Evolutionary conservation across 2,113 vertebrate genomes (phyloP), one percentile per base, ranked within the genome.

Genomic region (Junco hyemalis): DNA sequence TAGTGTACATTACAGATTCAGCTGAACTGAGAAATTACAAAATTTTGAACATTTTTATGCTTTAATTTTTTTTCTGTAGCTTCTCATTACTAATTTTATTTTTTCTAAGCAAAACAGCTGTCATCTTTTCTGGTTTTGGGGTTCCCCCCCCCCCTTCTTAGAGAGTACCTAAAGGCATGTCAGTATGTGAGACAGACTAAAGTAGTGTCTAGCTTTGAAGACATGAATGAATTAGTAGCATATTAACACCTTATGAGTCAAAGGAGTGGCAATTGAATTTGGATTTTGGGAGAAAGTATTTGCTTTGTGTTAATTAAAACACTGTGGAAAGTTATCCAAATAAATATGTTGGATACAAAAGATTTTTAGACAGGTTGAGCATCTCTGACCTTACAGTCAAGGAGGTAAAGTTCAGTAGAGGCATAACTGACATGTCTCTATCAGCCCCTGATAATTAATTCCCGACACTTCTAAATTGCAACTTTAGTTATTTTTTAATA

Each of bases 301-400:
- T 31, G 15, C 33, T 89, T 64, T 92, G 18, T 20, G 35, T 50
- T 91, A 68, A 88, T 70, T 83, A 81, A 76, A 91, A 50, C 18
- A 38, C 14, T 65, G 20, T 82, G 35, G 56, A 69, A 87, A 53
- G 28, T 73, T 80, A 78, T 51, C 51, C 14, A 42, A 35, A 65
- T 48, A 59, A 79, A 6, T 54, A 33, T 47, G 74, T 90, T 47
- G 45, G 21, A 68, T 88, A 28, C 48, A 74, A 51, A 80, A 57
- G 29, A 73, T 77, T 83, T 65, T 72, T 14, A 56, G 69, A 86
- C 7, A 1, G 0, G 0, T 26, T 63, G 68, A 92, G 28, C 33
- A 33, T 88, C 40, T 89, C 65, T 92, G 86, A 77, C 59, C 35
- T 73, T 86, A 50, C 8, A 45, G 51, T 79, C 53, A 93, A 74